phyloP scores from a whole-genome alignment of 2,888 invertebrate genomes.

The Drosophila yooni region DNA sequence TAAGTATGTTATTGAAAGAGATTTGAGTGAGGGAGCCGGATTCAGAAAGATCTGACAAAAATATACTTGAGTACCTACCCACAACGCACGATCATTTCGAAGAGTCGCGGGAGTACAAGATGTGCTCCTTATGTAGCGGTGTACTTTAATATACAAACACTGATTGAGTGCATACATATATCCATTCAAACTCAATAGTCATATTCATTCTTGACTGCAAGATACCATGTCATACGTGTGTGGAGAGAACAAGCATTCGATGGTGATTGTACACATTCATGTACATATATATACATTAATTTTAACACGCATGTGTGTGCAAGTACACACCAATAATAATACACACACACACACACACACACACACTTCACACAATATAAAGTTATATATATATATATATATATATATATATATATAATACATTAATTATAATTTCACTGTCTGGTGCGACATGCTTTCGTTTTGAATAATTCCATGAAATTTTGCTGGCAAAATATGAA shows the following conservation, averaged over 20 bases:
- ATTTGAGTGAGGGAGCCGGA: slow-evolving; percentile 2
- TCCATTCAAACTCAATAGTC: background rate
- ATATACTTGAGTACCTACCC: slow-evolving; percentile 28
- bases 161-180: background rate
- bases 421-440: slow-evolving; percentile 17
- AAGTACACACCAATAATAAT: slow-evolving; percentile 1
- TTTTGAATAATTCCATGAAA: slow-evolving; percentile 1
- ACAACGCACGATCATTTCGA: background rate
- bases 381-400: slow-evolving; percentile 4
- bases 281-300: background rate
- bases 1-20: slow-evolving; percentile 41
- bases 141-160: background rate
- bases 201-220: slow-evolving; percentile 1
- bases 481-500: slow-evolving; percentile 1
- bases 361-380: background rate
- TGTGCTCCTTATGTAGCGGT: background rate
- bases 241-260: background rate
- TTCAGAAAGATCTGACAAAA: slow-evolving; percentile 13
- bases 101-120: background rate
- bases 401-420: slow-evolving; percentile 2
- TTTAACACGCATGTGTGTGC: background rate
- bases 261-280: slow-evolving; percentile 1
- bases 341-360: background rate
- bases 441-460: slow-evolving; percentile 24
- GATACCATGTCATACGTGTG: background rate